Evolutionary conservation across 2,113 vertebrate genomes (phyloP).

Genomic region (Formicarius rufipectus): DNA sequence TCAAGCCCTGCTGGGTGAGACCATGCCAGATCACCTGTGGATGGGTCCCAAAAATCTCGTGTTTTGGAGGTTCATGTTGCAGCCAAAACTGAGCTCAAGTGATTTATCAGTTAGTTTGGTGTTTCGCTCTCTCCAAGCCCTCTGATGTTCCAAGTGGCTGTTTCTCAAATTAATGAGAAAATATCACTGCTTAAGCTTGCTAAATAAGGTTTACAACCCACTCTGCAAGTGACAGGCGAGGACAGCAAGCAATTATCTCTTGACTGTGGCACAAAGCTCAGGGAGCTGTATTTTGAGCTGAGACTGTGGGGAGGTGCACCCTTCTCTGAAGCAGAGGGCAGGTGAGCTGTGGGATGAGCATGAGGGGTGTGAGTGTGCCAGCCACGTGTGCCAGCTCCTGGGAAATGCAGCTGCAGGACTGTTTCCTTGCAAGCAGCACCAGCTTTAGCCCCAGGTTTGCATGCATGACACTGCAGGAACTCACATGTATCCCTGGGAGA

Average conservation of each 20-base stretch:
- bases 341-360: neutral
- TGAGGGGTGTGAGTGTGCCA: accelerated
- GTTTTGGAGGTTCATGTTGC: neutral
- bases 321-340: neutral
- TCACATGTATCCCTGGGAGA: accelerated
- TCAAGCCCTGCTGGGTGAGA: neutral
- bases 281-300: neutral
- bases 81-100: neutral
- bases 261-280: neutral
- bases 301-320: neutral
- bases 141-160: neutral
- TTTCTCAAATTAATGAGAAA: conserved; percentile 15
- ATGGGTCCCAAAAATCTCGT: neutral
- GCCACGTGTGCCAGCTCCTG: accelerated
- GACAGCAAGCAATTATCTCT: neutral
- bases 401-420: neutral
- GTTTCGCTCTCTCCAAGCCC: neutral
- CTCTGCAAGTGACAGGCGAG: neutral
- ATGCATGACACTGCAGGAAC: neutral
- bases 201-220: conserved; percentile 23
- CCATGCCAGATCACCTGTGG: neutral
- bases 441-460: neutral
- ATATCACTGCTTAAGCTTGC: neutral
- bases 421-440: neutral
- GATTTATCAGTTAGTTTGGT: neutral